phyloP scores from a whole-genome alignment of 2,113 vertebrate genomes.

The Protomyctophum bolini region DNA sequence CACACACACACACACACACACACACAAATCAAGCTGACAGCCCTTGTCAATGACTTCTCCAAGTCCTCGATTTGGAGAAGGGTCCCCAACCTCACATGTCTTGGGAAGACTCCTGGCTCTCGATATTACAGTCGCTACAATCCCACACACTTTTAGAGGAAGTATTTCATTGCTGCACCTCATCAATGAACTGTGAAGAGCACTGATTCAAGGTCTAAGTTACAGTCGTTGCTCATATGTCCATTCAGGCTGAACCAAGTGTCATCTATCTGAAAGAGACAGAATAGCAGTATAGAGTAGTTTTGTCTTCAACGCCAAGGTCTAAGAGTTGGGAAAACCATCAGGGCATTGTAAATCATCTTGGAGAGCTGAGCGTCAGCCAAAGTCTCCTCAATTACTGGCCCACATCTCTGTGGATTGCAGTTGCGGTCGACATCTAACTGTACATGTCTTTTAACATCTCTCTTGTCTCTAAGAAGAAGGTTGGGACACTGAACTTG shows the following conservation, averaged over 20 bases:
- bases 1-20: slow-evolving; percentile 6
- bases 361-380: slow-evolving; percentile 46
- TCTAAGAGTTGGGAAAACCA: slow-evolving; percentile 54
- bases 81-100: slow-evolving; percentile 33
- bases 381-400: slow-evolving; percentile 62
- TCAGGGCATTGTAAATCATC: slow-evolving; percentile 58
- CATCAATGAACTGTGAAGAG: slow-evolving; percentile 36
- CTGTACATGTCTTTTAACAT: slow-evolving; percentile 53
- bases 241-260: slow-evolving; percentile 38
- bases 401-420: slow-evolving; percentile 56
- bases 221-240: slow-evolving; percentile 30
- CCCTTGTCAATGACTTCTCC: too few species aligned
- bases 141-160: slow-evolving; percentile 37
- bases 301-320: slow-evolving; percentile 53
- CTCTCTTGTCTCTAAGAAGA: slow-evolving; percentile 52
- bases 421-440: slow-evolving; percentile 41
- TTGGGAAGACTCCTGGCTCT: slow-evolving; percentile 24
- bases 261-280: slow-evolving; percentile 30
- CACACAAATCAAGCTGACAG: slow-evolving; percentile 18
- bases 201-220: slow-evolving; percentile 41
- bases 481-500: slow-evolving; percentile 29
- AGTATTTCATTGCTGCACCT: slow-evolving; percentile 53
- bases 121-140: slow-evolving; percentile 32
- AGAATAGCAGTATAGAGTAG: slow-evolving; percentile 32
- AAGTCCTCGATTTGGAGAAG: slow-evolving; percentile 36